Conservation (phyloP, 2,113 vertebrate genomes). For the Taurulus bubalis region DNA sequence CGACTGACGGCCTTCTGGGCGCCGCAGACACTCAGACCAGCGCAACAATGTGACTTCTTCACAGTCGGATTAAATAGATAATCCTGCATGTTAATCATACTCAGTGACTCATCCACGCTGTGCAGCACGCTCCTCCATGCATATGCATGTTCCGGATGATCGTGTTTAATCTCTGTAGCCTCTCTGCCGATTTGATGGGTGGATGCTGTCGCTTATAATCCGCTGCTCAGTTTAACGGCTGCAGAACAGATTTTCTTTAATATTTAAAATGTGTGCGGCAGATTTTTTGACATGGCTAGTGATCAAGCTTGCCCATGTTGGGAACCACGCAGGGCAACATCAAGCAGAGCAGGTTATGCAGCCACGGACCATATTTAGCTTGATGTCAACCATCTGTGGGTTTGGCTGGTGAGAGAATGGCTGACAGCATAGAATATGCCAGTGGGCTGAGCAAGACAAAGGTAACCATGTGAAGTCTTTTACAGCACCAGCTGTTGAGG, state of each 20-base stretch:
- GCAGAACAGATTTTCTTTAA: constrained; percentile 48
- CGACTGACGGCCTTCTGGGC: background rate
- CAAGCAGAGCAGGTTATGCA: background rate
- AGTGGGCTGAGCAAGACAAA: background rate
- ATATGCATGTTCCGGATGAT: constrained; percentile 49
- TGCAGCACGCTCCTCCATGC: background rate
- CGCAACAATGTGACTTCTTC: constrained; percentile 31
- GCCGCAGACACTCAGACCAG: background rate
- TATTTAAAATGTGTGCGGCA: constrained; percentile 53
- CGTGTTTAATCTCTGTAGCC: constrained; percentile 40
- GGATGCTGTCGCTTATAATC: constrained; percentile 59
- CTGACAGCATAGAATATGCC: constrained; percentile 11
- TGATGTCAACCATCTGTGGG: constrained; percentile 38
- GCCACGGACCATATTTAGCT: constrained; percentile 18
- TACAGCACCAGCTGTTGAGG: no score
- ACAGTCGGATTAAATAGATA: constrained; percentile 32
- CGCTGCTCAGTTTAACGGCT: constrained; percentile 41
- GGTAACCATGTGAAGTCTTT: background rate
- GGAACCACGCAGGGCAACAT: constrained; percentile 18
- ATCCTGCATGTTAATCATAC: constrained; percentile 52
- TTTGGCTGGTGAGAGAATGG: constrained; percentile 29
- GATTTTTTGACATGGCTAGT: constrained; percentile 47
- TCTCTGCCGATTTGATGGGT: constrained; percentile 52
- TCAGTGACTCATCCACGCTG: constrained; percentile 21
- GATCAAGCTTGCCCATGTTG: constrained; percentile 38